A percentile compares a stretch with the other conserved stretches of the same genome.
These are phyloP conservation scores for Stichodactyla mertensii DNA, from an alignment of 64 coral and sea anemone genomes.

Conservation along the genomic window DNA sequence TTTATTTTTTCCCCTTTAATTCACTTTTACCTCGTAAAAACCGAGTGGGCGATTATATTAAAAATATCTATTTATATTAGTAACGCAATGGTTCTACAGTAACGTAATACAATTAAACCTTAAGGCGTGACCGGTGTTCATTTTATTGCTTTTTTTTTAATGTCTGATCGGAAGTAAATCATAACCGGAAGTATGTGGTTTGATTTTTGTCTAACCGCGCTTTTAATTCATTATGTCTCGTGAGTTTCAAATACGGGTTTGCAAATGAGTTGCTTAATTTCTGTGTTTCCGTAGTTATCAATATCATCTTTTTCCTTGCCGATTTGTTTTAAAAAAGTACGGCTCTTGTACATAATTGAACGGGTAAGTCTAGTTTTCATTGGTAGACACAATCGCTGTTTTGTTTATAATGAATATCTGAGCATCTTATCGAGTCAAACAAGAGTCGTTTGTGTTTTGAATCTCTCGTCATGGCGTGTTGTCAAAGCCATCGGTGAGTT, in stretches of 20 bases:
- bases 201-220: not conserved
- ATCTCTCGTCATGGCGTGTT: not conserved
- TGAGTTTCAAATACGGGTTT: constrained; percentile 1
- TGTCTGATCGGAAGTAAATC: not conserved
- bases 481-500: not conserved
- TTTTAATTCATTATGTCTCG: not conserved
- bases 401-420: not conserved
- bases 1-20: not conserved
- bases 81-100: not conserved
- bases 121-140: not conserved
- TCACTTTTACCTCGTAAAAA: not conserved
- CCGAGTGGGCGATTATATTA: not conserved
- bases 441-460: not conserved
- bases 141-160: not conserved
- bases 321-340: constrained; percentile 1
- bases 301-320: not conserved
- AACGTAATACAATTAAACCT: not conserved
- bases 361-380: not conserved
- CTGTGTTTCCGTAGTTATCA: not conserved
- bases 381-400: not conserved
- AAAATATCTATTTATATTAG: not conserved
- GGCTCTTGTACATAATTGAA: not conserved
- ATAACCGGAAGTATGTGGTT: not conserved
- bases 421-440: not conserved
- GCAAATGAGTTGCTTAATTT: not conserved